phyloP scores from a whole-genome alignment of 2,888 invertebrate species.

The Heliconius sara region DNA sequence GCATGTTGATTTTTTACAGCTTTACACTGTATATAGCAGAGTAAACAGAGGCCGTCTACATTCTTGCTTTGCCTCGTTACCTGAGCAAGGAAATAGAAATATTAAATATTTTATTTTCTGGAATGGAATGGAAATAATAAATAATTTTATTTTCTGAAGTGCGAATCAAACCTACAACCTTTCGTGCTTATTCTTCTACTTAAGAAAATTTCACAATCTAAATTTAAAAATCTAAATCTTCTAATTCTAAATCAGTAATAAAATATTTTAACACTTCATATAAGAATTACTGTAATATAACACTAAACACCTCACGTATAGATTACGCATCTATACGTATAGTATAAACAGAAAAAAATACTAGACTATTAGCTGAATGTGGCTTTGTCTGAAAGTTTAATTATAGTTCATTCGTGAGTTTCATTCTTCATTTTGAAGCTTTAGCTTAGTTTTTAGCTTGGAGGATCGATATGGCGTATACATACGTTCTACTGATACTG shows the following conservation, averaged over 20 bases:
- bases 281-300: constrained; percentile 6
- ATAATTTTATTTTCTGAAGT: no score
- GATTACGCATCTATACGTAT: constrained; percentile 31
- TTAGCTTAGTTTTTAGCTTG: no score
- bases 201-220: background rate
- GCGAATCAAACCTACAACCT: no score
- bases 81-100: no score
- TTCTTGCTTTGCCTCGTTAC: no score
- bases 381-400: background rate
- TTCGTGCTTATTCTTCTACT: no score
- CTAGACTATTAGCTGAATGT: background rate
- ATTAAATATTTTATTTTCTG: background rate
- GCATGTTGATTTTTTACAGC: no score
- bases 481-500: no score
- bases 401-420: background rate
- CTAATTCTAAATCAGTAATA: background rate
- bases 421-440: no score
- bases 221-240: background rate
- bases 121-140: background rate
- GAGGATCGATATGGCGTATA: no score
- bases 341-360: constrained; percentile 10
- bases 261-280: constrained; percentile 39
- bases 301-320: constrained; percentile 32
- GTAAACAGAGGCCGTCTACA: no score
- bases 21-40: no score